Conservation (phyloP, 2,113 vertebrate species). For the Pao palembangensis region DNA sequence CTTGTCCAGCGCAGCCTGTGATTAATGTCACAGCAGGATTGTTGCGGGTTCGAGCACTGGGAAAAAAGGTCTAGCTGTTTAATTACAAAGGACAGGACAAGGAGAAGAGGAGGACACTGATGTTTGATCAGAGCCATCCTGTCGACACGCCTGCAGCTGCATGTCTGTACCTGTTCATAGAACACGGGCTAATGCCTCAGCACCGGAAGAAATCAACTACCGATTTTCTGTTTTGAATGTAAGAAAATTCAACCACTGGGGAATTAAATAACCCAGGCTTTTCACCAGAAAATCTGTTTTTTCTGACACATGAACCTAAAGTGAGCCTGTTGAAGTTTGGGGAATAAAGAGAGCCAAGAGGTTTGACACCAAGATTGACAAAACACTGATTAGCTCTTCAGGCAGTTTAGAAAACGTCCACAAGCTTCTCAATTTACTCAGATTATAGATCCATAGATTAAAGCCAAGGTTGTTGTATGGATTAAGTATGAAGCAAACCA, state of each 20-base stretch:
- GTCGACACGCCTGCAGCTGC: constrained; percentile 7
- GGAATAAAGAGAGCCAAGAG: neutral
- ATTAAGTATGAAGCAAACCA: neutral
- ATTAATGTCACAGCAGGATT: constrained; percentile 6
- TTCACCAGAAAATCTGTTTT: no score
- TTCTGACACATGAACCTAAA: no score
- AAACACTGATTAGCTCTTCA: neutral
- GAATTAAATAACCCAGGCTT: neutral
- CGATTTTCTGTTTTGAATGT: no score
- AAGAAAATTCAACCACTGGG: no score
- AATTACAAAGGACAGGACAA: constrained; percentile 4
- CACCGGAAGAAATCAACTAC: neutral
- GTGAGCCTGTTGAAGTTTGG: neutral
- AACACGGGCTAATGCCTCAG: constrained; percentile 1
- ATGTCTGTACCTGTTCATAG: neutral
- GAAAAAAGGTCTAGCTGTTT: constrained; percentile 6
- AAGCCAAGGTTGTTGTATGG: no score
- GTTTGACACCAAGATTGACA: neutral
- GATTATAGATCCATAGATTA: no score
- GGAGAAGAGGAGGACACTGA: constrained; percentile 12
- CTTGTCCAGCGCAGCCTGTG: constrained; percentile 8
- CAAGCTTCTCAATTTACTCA: neutral
- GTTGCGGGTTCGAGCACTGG: no score
- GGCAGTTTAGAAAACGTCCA: neutral
- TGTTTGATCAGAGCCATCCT: constrained; percentile 13